phyloP scores from a whole-genome alignment of 2,113 vertebrate genomes.

The Sigmodon hispidus region DNA sequence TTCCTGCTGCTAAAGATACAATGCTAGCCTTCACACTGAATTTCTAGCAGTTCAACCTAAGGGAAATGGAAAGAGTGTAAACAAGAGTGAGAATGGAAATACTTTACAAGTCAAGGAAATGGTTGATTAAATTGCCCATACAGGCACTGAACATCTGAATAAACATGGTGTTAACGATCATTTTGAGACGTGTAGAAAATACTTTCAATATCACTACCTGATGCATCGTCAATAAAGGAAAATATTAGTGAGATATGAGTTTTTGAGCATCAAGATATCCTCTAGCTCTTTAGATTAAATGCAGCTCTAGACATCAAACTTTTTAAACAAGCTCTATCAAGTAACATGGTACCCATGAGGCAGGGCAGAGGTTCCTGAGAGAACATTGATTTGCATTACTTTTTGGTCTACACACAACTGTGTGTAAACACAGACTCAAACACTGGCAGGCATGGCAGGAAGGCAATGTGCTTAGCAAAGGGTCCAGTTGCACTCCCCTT shows the following conservation, averaged over 20 bases:
- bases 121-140: slow-evolving; percentile 47
- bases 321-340: not conserved
- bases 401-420: not conserved
- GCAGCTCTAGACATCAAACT: not conserved
- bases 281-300: not conserved
- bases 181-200: not conserved
- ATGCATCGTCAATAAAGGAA: not conserved
- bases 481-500: not conserved
- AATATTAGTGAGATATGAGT: not conserved
- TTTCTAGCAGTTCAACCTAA: slow-evolving; percentile 62
- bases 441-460: not conserved
- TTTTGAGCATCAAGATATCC: not conserved
- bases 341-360: not conserved
- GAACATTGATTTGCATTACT: not conserved
- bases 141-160: slow-evolving; percentile 12
- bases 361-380: not conserved
- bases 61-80: slow-evolving; percentile 69
- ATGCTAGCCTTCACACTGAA: slow-evolving; percentile 69
- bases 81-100: slow-evolving; percentile 61
- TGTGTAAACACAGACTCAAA: not conserved
- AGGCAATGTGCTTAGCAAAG: not conserved
- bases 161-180: slow-evolving; percentile 31
- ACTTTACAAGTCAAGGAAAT: slow-evolving; percentile 63
- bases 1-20: slow-evolving; percentile 66
- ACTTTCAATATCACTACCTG: not conserved